Evolutionary conservation across 2,888 invertebrate species (phyloP).

Genomic region (Cybosia mesomella): DNA sequence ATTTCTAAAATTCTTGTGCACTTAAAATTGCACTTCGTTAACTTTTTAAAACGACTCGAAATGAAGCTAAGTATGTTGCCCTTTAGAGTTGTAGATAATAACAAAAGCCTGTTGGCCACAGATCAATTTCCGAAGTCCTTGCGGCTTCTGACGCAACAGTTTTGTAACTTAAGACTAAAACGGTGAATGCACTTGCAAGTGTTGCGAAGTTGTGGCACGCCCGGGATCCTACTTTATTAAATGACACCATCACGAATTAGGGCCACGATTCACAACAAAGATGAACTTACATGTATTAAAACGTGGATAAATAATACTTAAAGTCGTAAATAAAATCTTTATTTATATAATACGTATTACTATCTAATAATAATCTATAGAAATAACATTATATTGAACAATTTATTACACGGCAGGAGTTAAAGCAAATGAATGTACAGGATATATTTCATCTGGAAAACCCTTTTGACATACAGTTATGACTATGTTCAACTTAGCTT

Average conservation of each 20-base stretch:
- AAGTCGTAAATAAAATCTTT: constrained; percentile 40
- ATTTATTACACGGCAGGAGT: constrained; percentile 66
- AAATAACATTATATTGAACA: neutral
- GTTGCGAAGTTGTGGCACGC: constrained; percentile 64
- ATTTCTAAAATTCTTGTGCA: too few relatives aligned
- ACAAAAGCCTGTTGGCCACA: constrained; percentile 34
- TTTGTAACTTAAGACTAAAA: constrained; percentile 69
- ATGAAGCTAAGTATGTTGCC: constrained; percentile 1
- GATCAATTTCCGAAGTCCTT: constrained; percentile 55
- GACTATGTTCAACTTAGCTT: constrained; percentile 90
- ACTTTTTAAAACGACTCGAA: constrained; percentile 18
- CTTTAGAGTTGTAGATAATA: constrained; percentile 27
- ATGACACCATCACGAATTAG: constrained; percentile 79
- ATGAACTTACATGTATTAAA: constrained; percentile 63
- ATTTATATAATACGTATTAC: constrained; percentile 12
- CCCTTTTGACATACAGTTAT: constrained; percentile 91
- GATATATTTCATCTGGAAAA: constrained; percentile 95
- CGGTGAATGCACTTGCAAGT: constrained; percentile 73
- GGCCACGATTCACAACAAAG: constrained; percentile 74
- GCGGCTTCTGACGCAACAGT: constrained; percentile 64
- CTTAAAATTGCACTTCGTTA: constrained; percentile 8
- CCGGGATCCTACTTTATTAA: constrained; percentile 71
- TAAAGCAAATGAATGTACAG: constrained; percentile 95
- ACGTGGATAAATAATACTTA: constrained; percentile 52
- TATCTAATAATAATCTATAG: constrained; percentile 9